Evolutionary conservation across 2,113 vertebrate species (phyloP), one percentile per base, ranked within the genome.

Genomic region (Apaloderma vittatum): DNA sequence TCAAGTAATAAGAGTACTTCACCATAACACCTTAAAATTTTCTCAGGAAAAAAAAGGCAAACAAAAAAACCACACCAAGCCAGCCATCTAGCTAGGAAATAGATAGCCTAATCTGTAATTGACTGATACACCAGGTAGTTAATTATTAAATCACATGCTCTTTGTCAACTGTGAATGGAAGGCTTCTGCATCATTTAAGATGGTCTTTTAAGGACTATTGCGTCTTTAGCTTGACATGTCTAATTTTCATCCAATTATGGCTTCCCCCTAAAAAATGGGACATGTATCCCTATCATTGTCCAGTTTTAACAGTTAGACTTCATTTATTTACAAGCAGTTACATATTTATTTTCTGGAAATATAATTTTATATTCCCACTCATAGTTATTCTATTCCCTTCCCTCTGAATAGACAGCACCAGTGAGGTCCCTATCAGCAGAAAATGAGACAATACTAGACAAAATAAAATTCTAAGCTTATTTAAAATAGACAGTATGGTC

Each of bases 91-190:
- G 14, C 36, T 86, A 55, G 14, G 18, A 92, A 84, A 85, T 34
- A 81, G 23, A 90, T 23, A 13, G 21, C 80, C 23, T 70, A 40
- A 83, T 79, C 26, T 34, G 74, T 58, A 92, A 83, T 29, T 5
- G 20, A 90, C 46, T 90, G 54, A 77, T 52, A 86, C 4, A 62
- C 11, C n/a, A 75, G 16, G 18, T 91, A 86, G 94, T 97, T 95
- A 97, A 96, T 97, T 94, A 96, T 97, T 97, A 85, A 96, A 86
- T 71, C 55, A 73, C 8, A 70, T 34, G 82, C 49, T 93, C 34
- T 52, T 91, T 92, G 63, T 90, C 85, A 92, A 49, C 71, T 93
- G 89, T 80, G 93, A 95, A 92, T 95, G 86, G 75, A 88, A 91
- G 62, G 20, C 73, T 91, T 73, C 29, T 97, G 58, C 94, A 95